Percentiles rank a stretch among this genome's conserved stretches.
Conservation (phyloP, 2,888 invertebrate genomes). For the Sabatieria punctata region DNA sequence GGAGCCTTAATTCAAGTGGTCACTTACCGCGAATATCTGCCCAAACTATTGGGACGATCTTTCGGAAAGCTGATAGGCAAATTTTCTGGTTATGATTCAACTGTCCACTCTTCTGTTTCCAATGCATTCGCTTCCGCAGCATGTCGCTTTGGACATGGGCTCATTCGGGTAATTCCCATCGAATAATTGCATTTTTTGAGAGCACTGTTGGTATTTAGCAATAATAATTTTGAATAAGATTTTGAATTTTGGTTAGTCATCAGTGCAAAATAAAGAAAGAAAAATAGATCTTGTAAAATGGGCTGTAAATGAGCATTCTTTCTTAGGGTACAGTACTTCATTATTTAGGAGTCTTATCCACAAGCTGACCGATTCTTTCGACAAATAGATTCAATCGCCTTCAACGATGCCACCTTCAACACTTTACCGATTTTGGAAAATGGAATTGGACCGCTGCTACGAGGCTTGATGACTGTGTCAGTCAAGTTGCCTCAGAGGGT, state of each 20-base stretch:
- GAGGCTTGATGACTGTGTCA: slow-evolving; percentile 42
- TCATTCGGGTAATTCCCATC: too few species aligned
- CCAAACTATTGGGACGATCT: slow-evolving; percentile 56
- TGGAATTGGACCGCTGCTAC: slow-evolving; percentile 77
- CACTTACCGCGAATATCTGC: slow-evolving; percentile 56
- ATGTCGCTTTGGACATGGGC: slow-evolving; percentile 74
- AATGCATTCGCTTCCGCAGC: slow-evolving; percentile 96
- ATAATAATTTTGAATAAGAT: too few species aligned
- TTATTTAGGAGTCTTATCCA: too few species aligned
- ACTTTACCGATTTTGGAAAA: slow-evolving; percentile 90
- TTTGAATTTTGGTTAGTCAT: too few species aligned
- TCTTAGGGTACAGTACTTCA: too few species aligned
- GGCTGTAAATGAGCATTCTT: too few species aligned
- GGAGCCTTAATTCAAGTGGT: slow-evolving; percentile 51
- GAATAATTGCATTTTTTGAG: too few species aligned
- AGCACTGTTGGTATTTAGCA: too few species aligned
- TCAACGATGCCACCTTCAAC: slow-evolving; percentile 87
- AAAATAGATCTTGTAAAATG: too few species aligned
- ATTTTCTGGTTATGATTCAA: slow-evolving; percentile 64
- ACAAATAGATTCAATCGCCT: too few species aligned
- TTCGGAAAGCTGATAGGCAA: slow-evolving; percentile 53
- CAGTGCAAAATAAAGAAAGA: too few species aligned
- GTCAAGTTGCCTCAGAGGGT: slow-evolving; percentile 50
- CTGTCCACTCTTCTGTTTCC: slow-evolving; percentile 63
- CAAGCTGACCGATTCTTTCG: too few species aligned